Evolutionary conservation across 2,797 vertebrate species (phyloP).

Genomic region (Hoplostethus mediterraneus): DNA sequence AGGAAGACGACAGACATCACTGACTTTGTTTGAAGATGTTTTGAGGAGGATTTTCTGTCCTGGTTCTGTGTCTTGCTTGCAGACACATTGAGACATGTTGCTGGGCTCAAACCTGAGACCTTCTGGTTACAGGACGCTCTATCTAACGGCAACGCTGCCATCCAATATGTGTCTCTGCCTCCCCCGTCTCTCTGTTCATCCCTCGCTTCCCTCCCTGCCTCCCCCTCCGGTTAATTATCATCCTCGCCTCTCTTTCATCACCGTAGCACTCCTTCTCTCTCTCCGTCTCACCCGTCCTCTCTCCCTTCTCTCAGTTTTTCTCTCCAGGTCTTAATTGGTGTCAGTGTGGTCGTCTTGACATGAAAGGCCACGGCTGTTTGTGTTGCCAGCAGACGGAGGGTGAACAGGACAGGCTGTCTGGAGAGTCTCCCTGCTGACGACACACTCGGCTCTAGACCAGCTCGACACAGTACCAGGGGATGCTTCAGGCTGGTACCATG

Average conservation of each 20-base stretch:
- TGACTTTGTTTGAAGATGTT: too few relatives aligned
- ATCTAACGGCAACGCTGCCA: too few relatives aligned
- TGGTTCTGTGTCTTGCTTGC: too few relatives aligned
- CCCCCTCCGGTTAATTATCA: slow-evolving; percentile 35
- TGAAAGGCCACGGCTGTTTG: slow-evolving; percentile 14
- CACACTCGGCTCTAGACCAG: neutral
- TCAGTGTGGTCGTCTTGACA: neutral
- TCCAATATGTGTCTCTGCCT: neutral
- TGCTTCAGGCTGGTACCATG: too few relatives aligned
- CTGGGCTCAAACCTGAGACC: too few relatives aligned
- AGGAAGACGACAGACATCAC: too few relatives aligned
- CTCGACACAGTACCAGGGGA: too few relatives aligned
- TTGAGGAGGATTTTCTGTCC: too few relatives aligned
- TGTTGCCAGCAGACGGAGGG: slow-evolving; percentile 27
- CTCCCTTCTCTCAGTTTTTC: neutral
- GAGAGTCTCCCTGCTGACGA: slow-evolving; percentile 4
- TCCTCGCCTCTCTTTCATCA: slow-evolving; percentile 35
- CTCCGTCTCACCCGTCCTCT: neutral
- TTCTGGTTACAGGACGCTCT: too few relatives aligned
- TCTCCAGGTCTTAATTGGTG: slow-evolving; percentile 43
- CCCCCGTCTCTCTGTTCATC: neutral
- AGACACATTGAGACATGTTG: too few relatives aligned
- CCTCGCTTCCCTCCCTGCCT: neutral
- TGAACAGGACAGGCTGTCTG: slow-evolving; percentile 37
- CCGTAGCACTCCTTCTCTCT: neutral